These are phyloP conservation scores for Caradrina kadenii DNA, from an alignment of 2,888 invertebrate species.

Conservation along the genomic window DNA sequence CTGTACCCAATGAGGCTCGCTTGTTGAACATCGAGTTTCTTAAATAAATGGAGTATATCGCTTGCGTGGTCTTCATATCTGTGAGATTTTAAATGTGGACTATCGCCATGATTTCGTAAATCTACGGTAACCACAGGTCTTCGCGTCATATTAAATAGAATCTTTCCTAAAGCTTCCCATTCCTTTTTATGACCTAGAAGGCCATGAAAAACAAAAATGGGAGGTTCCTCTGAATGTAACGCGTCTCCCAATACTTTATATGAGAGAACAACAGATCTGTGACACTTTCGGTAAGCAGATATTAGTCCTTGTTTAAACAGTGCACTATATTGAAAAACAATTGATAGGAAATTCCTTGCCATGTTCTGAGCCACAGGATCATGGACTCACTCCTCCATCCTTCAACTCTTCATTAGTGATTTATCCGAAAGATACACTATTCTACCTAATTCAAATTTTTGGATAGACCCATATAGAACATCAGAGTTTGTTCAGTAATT, in stretches of 20 bases:
- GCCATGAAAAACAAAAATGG: conserved; percentile 93
- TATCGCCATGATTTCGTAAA: conserved; percentile 98
- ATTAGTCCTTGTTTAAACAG: conserved; percentile 34
- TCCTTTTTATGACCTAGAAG: conserved; percentile 96
- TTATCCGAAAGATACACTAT: not conserved
- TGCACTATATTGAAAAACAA: conserved; percentile 15
- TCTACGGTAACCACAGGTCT: conserved; percentile 96
- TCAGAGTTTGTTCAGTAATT: too few species aligned
- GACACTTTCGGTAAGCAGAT: conserved; percentile 31
- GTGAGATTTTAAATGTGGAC: conserved; percentile 94
- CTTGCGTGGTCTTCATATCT: conserved; percentile 93
- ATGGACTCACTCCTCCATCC: not conserved
- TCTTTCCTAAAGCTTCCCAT: conserved; percentile 95
- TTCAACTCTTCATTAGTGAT: not conserved
- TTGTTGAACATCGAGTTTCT: conserved; percentile 90
- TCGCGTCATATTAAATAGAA: conserved; percentile 92
- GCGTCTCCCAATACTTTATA: conserved; percentile 78
- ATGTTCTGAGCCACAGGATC: conserved; percentile 17
- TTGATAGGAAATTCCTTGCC: conserved; percentile 38
- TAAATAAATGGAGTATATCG: conserved; percentile 93
- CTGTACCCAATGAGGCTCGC: conserved; percentile 95
- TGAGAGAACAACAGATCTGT: conserved; percentile 75
- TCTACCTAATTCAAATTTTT: not conserved
- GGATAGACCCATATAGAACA: too few species aligned
- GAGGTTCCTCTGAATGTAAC: conserved; percentile 67